Evolutionary conservation across 2,113 vertebrate species (phyloP).

Genomic region (Nanorana parkeri): DNA sequence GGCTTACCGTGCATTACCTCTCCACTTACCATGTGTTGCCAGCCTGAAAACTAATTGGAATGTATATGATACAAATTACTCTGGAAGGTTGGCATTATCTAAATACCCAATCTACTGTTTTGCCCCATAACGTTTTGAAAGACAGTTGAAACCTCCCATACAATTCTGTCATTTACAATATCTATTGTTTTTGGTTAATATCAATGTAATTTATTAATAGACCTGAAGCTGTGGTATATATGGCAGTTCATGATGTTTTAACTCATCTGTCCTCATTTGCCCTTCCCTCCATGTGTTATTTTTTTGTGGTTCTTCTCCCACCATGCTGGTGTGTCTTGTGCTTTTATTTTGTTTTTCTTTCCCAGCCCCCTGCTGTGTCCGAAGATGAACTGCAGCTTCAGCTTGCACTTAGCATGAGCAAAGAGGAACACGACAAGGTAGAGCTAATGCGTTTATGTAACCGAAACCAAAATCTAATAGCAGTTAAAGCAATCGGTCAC

Average conservation of each 20-base stretch:
- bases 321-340: slow-evolving; percentile 13
- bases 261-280: slow-evolving; percentile 27
- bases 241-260: neutral
- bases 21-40: too few species aligned
- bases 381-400: slow-evolving; percentile 85
- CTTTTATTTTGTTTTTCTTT: slow-evolving; percentile 68
- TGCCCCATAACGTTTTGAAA: too few species aligned
- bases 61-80: too few species aligned
- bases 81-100: too few species aligned
- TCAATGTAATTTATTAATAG: neutral
- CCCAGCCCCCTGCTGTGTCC: slow-evolving; percentile 75
- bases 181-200: neutral
- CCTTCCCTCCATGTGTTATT: slow-evolving; percentile 1
- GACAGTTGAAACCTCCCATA: too few species aligned
- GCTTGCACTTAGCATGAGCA: slow-evolving; percentile 90
- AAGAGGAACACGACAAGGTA: slow-evolving; percentile 90
- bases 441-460: slow-evolving; percentile 50
- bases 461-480: slow-evolving; percentile 9
- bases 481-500: slow-evolving; percentile 17
- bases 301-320: neutral
- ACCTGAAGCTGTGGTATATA: slow-evolving; percentile 46
- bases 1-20: too few species aligned
- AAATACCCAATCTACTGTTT: too few species aligned
- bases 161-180: too few species aligned
- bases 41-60: too few species aligned